Conservation (phyloP, 64 coral and sea anemone genomes). For the Porites lutea region DNA sequence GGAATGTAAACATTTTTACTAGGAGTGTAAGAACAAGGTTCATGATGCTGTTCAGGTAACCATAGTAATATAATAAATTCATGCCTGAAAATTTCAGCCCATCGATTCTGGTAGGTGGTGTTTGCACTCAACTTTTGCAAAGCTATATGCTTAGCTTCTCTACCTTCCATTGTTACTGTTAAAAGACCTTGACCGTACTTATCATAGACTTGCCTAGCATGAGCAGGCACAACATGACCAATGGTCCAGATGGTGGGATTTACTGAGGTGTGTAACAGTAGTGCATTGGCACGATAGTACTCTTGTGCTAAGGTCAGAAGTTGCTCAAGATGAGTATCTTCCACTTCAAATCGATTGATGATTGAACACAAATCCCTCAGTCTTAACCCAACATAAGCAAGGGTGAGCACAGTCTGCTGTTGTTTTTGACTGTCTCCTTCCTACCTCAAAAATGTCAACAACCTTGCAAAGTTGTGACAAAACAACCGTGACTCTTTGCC, state of each 20-base stretch:
- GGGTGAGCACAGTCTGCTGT: conserved; percentile 25
- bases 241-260: conserved; percentile 64
- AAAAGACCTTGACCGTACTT: too few relatives aligned
- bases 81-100: too few relatives aligned
- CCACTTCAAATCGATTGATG: conserved; percentile 60
- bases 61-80: too few relatives aligned
- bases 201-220: neutral
- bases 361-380: conserved; percentile 66
- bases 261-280: neutral
- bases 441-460: conserved; percentile 44
- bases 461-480: conserved; percentile 61
- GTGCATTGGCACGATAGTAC: conserved; percentile 12
- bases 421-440: conserved; percentile 43
- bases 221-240: conserved; percentile 55
- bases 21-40: too few relatives aligned
- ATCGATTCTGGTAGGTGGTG: too few relatives aligned
- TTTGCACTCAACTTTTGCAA: too few relatives aligned
- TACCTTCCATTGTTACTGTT: too few relatives aligned
- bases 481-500: conserved; percentile 53
- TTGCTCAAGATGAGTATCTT: conserved; percentile 39
- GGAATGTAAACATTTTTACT: too few relatives aligned
- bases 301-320: neutral
- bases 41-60: too few relatives aligned
- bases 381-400: conserved; percentile 53
- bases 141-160: too few relatives aligned